Percentiles rank a stretch among this genome's conserved stretches.
phyloP scores from a whole-genome alignment of 2,797 vertebrate genomes.

The Sitta carolinensis region DNA sequence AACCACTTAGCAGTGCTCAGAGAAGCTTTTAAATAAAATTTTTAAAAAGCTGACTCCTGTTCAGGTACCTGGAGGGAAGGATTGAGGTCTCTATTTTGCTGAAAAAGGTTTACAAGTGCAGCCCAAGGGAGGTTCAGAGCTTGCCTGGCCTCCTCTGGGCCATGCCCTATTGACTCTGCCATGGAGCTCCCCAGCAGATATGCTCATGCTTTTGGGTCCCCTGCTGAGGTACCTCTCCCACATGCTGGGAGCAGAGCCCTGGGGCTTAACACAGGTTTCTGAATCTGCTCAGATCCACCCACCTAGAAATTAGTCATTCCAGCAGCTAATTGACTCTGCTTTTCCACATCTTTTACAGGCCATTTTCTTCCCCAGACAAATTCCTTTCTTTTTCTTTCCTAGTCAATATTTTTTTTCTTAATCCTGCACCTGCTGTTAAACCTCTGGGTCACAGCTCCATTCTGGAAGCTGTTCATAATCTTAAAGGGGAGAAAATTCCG shows the following conservation, averaged over 20 bases:
- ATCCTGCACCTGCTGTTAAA: background rate
- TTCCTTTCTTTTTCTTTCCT: background rate
- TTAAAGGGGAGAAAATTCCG: background rate
- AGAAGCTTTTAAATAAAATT: background rate
- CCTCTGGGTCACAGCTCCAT: background rate
- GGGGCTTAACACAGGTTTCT: background rate
- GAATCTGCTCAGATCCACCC: slow-evolving; percentile 44
- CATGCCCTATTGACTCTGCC: background rate
- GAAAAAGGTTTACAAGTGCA: rapidly evolving
- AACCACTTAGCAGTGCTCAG: background rate
- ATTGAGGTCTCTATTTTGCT: background rate
- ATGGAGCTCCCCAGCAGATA: background rate
- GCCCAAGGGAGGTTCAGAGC: background rate
- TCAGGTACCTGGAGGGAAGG: background rate
- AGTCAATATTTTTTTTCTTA: background rate
- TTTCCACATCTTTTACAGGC: slow-evolving; percentile 6
- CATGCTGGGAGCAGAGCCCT: background rate
- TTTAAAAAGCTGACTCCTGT: background rate
- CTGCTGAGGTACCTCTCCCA: background rate
- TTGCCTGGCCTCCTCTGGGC: background rate
- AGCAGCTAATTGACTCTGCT: slow-evolving; percentile 29
- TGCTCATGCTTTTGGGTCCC: background rate
- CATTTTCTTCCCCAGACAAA: background rate
- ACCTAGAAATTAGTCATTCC: slow-evolving; percentile 63
- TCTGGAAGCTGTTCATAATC: background rate